Base-by-base conservation (phyloP, 2,797 vertebrate genomes). In the Buphagus erythrorhynchus region DNA sequence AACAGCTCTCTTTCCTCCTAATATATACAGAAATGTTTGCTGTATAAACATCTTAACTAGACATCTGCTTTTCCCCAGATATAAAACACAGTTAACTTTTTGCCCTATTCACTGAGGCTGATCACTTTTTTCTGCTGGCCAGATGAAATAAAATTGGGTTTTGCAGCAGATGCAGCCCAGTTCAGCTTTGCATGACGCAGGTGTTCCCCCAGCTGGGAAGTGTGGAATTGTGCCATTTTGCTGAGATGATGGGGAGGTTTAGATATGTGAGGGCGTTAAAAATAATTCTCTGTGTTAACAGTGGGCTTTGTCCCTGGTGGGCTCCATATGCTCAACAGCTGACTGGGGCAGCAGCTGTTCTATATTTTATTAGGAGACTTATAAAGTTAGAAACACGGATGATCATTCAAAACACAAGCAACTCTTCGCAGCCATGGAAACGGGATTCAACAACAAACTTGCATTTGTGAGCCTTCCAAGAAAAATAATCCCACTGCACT, bases 181-280 rank as follows among this genome's bases (percentile, higher is more conserved):
- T 93, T 98, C 84, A 81, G 85, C 82, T 96, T 96, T 96, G 94
- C 80, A 91, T 96, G 95, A 92, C 4, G 92, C 98, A 98, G 98
- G 98, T 98, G 98, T 96, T 98, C 96, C 97, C 96, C 94, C 97
- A 98, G 97, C 97, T 98, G 97, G 97, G 96, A 94, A 97, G 94
- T 81, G 86, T 98, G 97, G 97, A 98, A 79, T 78, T 4, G 82
- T 97, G 97, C 98, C 98, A 98, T 97, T 65, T 94, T 79, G 93
- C 94, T 96, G 95, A 95, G 97, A 96, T 97, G 97, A 98, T 98
- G 97, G 97, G 95, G 95, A 96, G 66, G 92, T 96, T 97, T 96
- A 97, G 97, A 98, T 98, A 97, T 98, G 97, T 94, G 95, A 98
- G 97, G 97, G 95, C 95, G 97, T 98, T 98, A 97, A 97, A 98